A percentile compares a stretch with the other conserved stretches of the same genome.
Evolutionary conservation across 2,797 vertebrate species (phyloP).

Genomic region (Tokudaia tokunoshimensis): DNA sequence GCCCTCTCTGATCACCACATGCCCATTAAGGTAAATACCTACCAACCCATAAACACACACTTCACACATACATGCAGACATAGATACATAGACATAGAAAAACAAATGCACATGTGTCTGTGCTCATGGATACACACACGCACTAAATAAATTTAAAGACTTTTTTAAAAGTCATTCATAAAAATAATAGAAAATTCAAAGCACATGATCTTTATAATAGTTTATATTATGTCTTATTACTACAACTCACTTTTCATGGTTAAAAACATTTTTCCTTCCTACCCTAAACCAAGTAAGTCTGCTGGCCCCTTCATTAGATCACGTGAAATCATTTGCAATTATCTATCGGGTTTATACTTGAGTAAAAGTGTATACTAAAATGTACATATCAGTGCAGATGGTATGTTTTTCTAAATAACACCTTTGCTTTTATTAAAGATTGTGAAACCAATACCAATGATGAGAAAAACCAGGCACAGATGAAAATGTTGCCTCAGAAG

Average conservation of each 20-base stretch:
- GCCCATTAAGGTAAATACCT: background rate
- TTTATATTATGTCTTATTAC: background rate
- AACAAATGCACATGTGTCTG: background rate
- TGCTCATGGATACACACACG: background rate
- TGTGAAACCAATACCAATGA: conserved; percentile 14
- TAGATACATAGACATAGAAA: background rate
- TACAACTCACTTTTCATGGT: background rate
- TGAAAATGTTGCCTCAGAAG: conserved; percentile 23
- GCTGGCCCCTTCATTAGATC: background rate
- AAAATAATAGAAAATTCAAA: background rate
- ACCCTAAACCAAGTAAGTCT: background rate
- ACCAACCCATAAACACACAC: background rate
- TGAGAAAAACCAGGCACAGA: background rate
- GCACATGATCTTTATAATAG: background rate
- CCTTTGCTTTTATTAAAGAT: background rate
- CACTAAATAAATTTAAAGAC: background rate
- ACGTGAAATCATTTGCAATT: background rate
- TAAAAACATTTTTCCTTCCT: background rate
- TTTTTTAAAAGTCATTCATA: background rate
- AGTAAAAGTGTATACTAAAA: background rate
- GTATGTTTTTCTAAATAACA: background rate
- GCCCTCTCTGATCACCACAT: background rate
- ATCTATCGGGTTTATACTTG: background rate
- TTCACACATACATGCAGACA: too few relatives aligned
- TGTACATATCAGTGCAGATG: background rate